Evolutionary conservation across 2,888 invertebrate genomes (phyloP), one percentile per base, ranked within the genome.

Genomic region (Baccha elongata): DNA sequence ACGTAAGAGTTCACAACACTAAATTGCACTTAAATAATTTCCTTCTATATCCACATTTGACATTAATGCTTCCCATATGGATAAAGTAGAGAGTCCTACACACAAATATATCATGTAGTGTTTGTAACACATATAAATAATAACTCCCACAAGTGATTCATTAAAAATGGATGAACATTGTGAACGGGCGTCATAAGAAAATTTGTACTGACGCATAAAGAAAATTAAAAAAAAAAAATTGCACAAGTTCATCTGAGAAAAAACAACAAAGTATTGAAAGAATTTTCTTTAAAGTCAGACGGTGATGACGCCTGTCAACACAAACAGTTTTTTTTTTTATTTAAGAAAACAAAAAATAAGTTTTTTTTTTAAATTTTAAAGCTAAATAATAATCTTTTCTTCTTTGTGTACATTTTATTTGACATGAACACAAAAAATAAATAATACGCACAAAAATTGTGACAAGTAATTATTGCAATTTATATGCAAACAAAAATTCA

Each of bases 361-460:
- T 23, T 26, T 72, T 60, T 65, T 60, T 72, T 72, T 72, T 72
- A 79, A 60, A 60, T 73, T 62, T 44, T 37, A 26, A 40, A 62
- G 7, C 23, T 44, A 52, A 62, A 52, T 53, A 21, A 53, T 62
- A 68, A 67, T n/a, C n/a, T n/a, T n/a, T n/a, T n/a, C n/a, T 72
- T 79, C 79, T 73, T 73, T 37, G 67, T 72, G 53, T 35, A 35
- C 46, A 15, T 13, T 37, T 48, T 15, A 32, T 23, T 35, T 13
- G n/a, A 17, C 6, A 46, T 13, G 11, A 21, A 37, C 8, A 53
- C n/a, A 19, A 19, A 21, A 21, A 15, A 8, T 10, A 52, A 17
- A 52, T 10, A 1, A 19, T 5, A 17, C 35, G 52, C 29, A 21
- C 26, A 72, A 58, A 78, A 50, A 26, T 26, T 72, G n/a, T 71